Evolutionary conservation across 2,888 invertebrate species (phyloP), one percentile per base, ranked within the genome.

Genomic region (Tenthredo livida): DNA sequence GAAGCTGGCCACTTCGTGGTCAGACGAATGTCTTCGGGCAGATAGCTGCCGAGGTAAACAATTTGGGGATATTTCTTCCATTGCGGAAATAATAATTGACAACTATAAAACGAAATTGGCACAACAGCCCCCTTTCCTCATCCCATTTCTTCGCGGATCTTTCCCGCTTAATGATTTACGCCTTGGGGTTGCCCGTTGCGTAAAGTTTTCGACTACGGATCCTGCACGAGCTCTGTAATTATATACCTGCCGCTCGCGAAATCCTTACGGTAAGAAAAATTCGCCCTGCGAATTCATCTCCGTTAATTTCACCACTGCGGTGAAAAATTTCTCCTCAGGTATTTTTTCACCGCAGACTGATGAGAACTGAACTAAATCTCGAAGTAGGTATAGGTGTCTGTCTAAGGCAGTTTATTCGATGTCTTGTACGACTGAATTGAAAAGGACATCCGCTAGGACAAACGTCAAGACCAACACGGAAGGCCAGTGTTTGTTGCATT

Each of bases 61-160:
- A 77, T 77, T 80, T 61, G 7, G 40, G 33, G 77, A 54, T 33
- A 9, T 37, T 58, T 37, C 15, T 33, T 21, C 4, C 4, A 80
- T 21, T 43, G 5, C 21, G 33, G 29, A 37, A 58, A 80, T 37
- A 61, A 61, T 80, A 80, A 80, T 58, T 80, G 40, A 80, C 37
- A 80, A 80, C 80, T 61, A 80, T 80, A 80, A 80, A 80, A 80
- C 61, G n/a, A 58, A 80, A 80, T 80, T 80, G 80, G 77, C 80
- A 61, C 37, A 21, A 12, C 25, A 61, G 29, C 54, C 77, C 33
- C 77, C 47, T 29, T 15, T 21, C 29, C 33, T 33, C 47, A 47
- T 47, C n/a, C 37, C 12, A 61, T 61, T 21, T 21, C 54, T 50
- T 33, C n/a, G 54, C 58, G 21, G 37, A 61, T 80, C 40, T 37